Evolutionary conservation across 2,888 invertebrate genomes (phyloP).

Genomic region (Beris chalybata): DNA sequence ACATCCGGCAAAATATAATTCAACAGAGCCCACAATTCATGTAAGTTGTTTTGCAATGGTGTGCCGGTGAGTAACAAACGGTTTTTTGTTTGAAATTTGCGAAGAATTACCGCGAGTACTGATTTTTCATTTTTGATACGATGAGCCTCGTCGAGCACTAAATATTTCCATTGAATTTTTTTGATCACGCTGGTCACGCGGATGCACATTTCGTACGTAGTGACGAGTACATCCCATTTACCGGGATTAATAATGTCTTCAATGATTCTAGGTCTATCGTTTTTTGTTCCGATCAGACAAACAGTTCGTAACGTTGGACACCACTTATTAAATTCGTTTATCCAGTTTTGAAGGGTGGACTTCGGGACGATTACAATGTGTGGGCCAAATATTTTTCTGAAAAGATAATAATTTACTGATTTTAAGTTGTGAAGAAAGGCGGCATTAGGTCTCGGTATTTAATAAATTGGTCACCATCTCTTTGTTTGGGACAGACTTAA

Average conservation of each 20-base stretch:
- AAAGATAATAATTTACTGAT: constrained; percentile 47
- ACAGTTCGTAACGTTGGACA: constrained; percentile 91
- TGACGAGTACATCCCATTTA: constrained; percentile 98
- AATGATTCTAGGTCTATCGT: constrained; percentile 86
- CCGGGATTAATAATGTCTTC: constrained; percentile 90
- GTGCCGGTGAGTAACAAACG: constrained; percentile 94
- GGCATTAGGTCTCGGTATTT: too few species aligned
- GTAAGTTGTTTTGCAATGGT: constrained; percentile 97
- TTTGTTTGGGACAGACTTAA: too few species aligned
- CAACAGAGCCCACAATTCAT: constrained; percentile 95
- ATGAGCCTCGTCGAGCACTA: constrained; percentile 99
- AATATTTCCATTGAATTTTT: constrained; percentile 97
- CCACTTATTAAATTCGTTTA: constrained; percentile 97
- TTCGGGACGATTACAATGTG: constrained; percentile 99
- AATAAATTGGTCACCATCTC: too few species aligned
- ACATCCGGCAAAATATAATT: constrained; percentile 98
- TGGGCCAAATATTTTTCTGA: constrained; percentile 86
- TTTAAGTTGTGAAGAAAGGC: too few species aligned
- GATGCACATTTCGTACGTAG: constrained; percentile 99
- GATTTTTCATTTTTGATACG: constrained; percentile 99
- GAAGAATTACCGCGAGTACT: constrained; percentile 92
- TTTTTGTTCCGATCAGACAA: constrained; percentile 93
- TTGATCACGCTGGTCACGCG: constrained; percentile 95
- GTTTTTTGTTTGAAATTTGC: constrained; percentile 96
- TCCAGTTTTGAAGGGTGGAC: constrained; percentile 97